Evolutionary conservation across 2,797 vertebrate genomes (phyloP), one percentile per base, ranked within the genome.

Genomic region (Peromyscus melanophrys): DNA sequence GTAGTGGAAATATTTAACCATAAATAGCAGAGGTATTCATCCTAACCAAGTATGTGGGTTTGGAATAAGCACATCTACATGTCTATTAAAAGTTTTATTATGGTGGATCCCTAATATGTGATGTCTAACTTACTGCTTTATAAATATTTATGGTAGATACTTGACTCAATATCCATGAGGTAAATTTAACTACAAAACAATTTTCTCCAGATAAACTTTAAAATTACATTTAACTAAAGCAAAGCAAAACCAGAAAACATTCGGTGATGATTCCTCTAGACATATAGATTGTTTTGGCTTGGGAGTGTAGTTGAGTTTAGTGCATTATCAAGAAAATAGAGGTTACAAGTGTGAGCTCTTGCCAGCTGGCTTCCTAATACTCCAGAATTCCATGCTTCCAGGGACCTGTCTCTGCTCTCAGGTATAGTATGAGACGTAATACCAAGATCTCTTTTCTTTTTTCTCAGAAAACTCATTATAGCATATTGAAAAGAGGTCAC

Each of bases 1-100:
- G 96, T 93, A 84, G 59, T 97, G 92, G 92, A 97, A 97, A 13
- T 63, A 77, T 93, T 94, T 94, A 92, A 71, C 52, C 94, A 16
- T 95, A 92, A 96, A 97, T 93, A 96, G 85, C 85, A 92, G 81
- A 89, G 29, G 13, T 63, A 96, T 92, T 96, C 90, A 92, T 94
- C 27, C 25, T 34, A 75, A 90, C 83, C 88, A 96, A 96, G 57
- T 55, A n/a, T 80, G 94, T 95, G 93, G 90, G 77, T 92, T 98
- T 95, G 92, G 90, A 90, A 65, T 90, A 87, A 96, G n/a, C 23
- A 34, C 6, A 31, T 16, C 49, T 34, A 10, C 0, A 0, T 73
- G 37, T 92, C 59, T 96, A n/a, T 96, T 88, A 75, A 96, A 93
- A 89, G 34, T 76, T 85, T 67, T 90, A 49, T 95, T 96, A 43